Evolutionary conservation across 2,797 vertebrate genomes (phyloP).

Genomic region (Carduelis carduelis): DNA sequence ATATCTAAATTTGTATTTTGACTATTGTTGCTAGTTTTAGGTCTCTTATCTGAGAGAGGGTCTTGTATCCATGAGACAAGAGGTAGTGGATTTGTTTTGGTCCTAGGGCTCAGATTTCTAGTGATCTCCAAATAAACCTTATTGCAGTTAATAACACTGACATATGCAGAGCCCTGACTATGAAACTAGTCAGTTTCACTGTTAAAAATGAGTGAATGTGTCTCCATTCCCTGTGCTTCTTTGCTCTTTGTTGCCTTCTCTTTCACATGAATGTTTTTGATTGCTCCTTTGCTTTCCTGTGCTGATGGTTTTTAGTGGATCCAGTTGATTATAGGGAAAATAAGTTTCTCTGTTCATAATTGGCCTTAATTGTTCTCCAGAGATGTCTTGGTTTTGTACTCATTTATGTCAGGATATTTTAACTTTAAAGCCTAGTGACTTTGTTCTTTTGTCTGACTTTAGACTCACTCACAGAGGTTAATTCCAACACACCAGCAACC

Average conservation of each 20-base stretch:
- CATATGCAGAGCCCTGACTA: background rate
- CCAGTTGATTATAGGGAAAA: background rate
- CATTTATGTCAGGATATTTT: conserved; percentile 7
- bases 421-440: conserved; percentile 19
- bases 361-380: background rate
- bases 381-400: conserved; percentile 35
- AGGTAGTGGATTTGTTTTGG: background rate
- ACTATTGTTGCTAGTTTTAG: background rate
- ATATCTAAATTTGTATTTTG: background rate
- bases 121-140: background rate
- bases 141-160: background rate
- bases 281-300: background rate
- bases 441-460: conserved; percentile 59
- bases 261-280: background rate
- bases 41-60: background rate
- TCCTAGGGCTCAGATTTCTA: background rate
- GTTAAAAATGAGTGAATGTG: background rate
- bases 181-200: background rate
- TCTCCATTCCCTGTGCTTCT: background rate
- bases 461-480: conserved; percentile 76
- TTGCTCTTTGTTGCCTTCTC: background rate
- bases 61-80: background rate
- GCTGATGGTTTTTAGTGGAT: background rate
- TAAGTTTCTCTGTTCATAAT: background rate
- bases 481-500: conserved; percentile 76